Evolutionary conservation across 2,888 invertebrate species (phyloP), one percentile per base, ranked within the genome.

Genomic region (Lypha dubia): DNA sequence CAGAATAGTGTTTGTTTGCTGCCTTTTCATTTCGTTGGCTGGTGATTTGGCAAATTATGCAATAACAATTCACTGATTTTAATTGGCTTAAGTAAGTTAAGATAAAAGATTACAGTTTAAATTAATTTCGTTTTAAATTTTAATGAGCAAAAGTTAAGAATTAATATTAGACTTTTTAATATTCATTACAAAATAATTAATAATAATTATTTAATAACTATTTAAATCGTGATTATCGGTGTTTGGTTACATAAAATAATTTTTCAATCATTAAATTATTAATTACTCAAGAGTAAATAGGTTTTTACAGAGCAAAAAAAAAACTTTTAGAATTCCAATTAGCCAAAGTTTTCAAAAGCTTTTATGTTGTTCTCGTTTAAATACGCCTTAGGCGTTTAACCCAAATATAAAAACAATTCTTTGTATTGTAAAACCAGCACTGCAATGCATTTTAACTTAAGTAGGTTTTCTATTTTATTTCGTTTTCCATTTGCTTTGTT

Each of bases 11-110:
- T 15, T 28, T 51, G 41, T 53, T 28, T 51, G 41, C 28, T 51
- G 41, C 17, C 22, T 32, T 62, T 63, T 70, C 32, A 46, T 58
- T 63, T 56, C 9, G 56, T 17, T 79, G 70, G n/a, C 11, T 49
- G 32, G 17, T 60, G 51, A 80, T 62, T 62, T 60, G 38, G 32
- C 41, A 80, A 80, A 68, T 62, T 22, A 74, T 68, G 74, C 35
- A 62, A 74, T 62, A 46, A 74, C 58, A 63, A 53, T 63, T 79
- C 49, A 60, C 73, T 73, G 73, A 67, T 49, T 79, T 73, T 58
- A 71, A 65, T 79, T 71, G 63, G 17, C 11, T 46, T 63, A 20
- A 71, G 49, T 58, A 58, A n/a, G 38, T 13, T 58, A 35, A 38
- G 9, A 73, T 20, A 44, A 17, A 49, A 20, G 8, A 49, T 49